These are phyloP conservation scores for Brachypteracias leptosomus DNA, from an alignment of 2,113 vertebrate genomes.

Conservation along the genomic window DNA sequence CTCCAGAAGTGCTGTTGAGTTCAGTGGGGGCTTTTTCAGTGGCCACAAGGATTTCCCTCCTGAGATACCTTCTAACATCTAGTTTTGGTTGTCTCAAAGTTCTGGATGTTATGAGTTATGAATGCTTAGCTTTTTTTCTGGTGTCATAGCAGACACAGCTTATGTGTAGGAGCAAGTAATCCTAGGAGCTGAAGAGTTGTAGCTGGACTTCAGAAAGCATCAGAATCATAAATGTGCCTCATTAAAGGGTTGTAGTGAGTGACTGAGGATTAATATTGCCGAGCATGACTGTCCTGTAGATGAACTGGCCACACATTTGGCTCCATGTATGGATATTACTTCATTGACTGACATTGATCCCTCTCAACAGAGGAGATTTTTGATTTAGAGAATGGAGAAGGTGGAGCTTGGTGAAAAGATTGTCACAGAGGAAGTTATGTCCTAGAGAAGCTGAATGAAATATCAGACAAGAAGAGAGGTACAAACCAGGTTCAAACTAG, in stretches of 20 bases:
- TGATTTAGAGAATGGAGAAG: neutral
- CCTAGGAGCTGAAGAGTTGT: neutral
- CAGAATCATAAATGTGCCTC: neutral
- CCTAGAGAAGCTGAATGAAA: neutral
- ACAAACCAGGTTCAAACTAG: neutral
- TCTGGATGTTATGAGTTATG: neutral
- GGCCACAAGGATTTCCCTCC: neutral
- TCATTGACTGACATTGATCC: neutral
- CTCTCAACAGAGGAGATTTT: neutral
- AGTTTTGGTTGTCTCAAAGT: neutral
- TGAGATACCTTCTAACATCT: neutral
- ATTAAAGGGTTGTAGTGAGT: neutral
- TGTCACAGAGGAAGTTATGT: neutral
- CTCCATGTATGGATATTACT: neutral
- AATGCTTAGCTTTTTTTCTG: neutral
- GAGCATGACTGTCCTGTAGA: neutral
- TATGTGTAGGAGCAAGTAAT: neutral
- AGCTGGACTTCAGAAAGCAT: neutral
- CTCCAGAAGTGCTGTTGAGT: neutral
- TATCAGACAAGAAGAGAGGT: neutral
- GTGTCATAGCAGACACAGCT: too few relatives aligned
- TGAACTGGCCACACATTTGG: neutral
- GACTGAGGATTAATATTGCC: neutral
- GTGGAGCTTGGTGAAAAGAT: neutral
- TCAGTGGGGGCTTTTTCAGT: neutral